Evolutionary conservation across 1,140 invertebrate genomes (phyloP).

Genomic region (Sycophila sp.): DNA sequence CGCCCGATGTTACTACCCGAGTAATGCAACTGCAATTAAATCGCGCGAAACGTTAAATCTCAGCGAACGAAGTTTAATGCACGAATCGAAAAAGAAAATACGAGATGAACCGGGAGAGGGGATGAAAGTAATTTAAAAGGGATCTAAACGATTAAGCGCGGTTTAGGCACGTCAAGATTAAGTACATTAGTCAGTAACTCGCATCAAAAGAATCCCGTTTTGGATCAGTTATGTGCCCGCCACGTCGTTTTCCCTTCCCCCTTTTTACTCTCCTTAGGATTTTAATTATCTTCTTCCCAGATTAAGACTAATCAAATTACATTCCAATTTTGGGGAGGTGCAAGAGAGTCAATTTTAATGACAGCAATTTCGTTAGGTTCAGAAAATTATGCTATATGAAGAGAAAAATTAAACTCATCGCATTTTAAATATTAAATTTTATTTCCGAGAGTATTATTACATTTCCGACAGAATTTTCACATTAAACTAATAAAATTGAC

Average conservation of each 20-base stretch:
- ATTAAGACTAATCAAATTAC: not conserved
- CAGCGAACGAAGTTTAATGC: not conserved
- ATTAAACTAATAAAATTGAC: too few relatives aligned
- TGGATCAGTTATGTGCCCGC: not conserved
- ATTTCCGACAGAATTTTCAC: too few relatives aligned
- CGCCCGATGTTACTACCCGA: not conserved
- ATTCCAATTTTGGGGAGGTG: not conserved
- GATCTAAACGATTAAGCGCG: slow-evolving; percentile 7
- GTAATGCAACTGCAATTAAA: not conserved
- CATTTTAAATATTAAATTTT: too few relatives aligned
- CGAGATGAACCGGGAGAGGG: not conserved
- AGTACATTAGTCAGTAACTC: slow-evolving; percentile 11
- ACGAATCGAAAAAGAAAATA: too few relatives aligned
- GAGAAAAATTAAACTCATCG: too few relatives aligned
- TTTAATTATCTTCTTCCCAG: not conserved
- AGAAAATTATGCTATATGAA: too few relatives aligned
- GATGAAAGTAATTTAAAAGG: slow-evolving; percentile 20
- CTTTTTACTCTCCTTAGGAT: not conserved
- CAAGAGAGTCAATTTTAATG: not conserved
- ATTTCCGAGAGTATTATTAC: too few relatives aligned
- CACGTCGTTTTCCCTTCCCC: not conserved
- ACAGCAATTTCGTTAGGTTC: too few relatives aligned
- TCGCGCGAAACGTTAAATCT: not conserved
- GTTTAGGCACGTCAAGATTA: not conserved
- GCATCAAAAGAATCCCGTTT: slow-evolving; percentile 9